Base-by-base conservation (phyloP, 2,113 vertebrate genomes). In the Phalacrocorax carbo region DNA sequence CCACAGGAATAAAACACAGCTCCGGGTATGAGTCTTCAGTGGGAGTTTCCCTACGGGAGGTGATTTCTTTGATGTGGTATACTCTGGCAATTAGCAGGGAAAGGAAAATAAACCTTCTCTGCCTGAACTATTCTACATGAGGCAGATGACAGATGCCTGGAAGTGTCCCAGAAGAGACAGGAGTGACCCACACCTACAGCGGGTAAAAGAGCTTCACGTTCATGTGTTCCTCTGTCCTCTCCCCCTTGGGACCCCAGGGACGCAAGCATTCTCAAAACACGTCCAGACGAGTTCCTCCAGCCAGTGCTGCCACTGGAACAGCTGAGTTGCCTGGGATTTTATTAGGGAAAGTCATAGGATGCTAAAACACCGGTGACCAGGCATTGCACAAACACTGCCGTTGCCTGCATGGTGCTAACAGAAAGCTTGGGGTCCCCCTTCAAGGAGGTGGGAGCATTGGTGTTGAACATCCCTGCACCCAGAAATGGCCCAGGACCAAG, bases 51-150 rank as follows among this genome's bases (percentile, higher is more conserved):
- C 76, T 54, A 25, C 6, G 72, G 94, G 91, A 62, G 88, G 51
- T 2, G 3, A 58, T 62, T 26, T n/a, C 89, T 96, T 96, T 96
- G 94, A 95, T 96, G 96, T 96, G 96, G 96, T 85, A 10, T 18
- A 2, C 80, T 64, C 57, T 1, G 5, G 57, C 62, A 97, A 94
- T 96, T 89, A 96, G 23, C 69, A 51, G 81, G 30, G 78, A 93
- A 91, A 91, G 94, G 89, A 86, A 93, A 96, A 95, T 69, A 90
- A 95, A 93, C 77, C 62, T 60, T 7, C 72, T n/a, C 83, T 71
- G 40, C 34, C 64, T 3, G 10, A 49, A 51, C 4, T 27, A 2
- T 25, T 65, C 29, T 27, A 2, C 0, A 0, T 15, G 64, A 93
- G 83, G 76, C 20, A 25, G 92, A 32, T 87, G 94, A 82, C 10